phyloP scores from a whole-genome alignment of 2,797 vertebrate genomes.

The Natrix natrix region DNA sequence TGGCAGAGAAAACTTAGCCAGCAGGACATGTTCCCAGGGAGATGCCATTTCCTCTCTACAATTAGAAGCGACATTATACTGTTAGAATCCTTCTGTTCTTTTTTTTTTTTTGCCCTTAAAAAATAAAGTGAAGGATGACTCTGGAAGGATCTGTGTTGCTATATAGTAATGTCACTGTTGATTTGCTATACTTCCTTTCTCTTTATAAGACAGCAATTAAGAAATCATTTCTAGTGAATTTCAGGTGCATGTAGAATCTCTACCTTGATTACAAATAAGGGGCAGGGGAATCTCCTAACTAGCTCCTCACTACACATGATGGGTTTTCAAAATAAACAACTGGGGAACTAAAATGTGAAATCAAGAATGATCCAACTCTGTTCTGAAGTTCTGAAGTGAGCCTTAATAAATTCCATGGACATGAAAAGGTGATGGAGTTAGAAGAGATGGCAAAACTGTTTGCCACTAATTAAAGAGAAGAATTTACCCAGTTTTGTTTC shows the following conservation, averaged over 20 bases:
- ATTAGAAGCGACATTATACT: background rate
- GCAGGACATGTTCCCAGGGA: conserved; percentile 30
- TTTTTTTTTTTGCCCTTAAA: background rate
- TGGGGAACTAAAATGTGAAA: background rate
- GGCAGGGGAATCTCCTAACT: background rate
- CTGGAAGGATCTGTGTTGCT: background rate
- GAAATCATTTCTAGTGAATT: conserved; percentile 1
- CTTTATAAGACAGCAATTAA: background rate
- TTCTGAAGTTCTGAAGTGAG: background rate
- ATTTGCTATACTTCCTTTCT: background rate
- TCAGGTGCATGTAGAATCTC: background rate
- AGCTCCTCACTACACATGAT: background rate
- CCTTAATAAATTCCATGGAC: too few species aligned
- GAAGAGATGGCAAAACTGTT: background rate
- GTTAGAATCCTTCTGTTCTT: conserved; percentile 10
- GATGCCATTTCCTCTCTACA: conserved; percentile 30
- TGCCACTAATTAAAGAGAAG: background rate
- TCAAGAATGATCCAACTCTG: background rate
- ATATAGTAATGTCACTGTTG: background rate
- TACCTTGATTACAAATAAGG: background rate
- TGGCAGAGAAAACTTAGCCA: conserved; percentile 35
- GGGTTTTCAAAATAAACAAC: background rate
- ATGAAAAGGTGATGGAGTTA: background rate
- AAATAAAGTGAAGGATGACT: background rate
- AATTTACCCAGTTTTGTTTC: background rate